Evolutionary conservation across 2,888 invertebrate species (phyloP).

Genomic region (Ochlodes sylvanus): DNA sequence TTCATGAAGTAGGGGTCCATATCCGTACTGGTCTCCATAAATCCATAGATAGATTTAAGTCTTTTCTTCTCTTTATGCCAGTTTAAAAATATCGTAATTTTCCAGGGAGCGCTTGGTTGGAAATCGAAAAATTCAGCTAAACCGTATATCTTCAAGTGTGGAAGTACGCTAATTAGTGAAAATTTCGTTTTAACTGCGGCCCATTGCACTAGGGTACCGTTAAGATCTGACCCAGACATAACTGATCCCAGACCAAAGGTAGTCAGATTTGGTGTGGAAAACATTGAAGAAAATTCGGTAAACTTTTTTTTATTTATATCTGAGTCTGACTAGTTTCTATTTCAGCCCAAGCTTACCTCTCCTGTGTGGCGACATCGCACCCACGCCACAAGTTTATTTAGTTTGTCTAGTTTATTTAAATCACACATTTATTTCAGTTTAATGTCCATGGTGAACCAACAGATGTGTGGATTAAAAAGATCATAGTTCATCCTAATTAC

Average conservation of each 20-base stretch:
- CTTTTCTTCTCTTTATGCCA: too few relatives aligned
- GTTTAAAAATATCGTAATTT: not conserved
- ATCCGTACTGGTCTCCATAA: too few relatives aligned
- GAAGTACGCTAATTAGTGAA: slow-evolving; percentile 87
- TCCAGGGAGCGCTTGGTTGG: slow-evolving; percentile 69
- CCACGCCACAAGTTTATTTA: too few relatives aligned
- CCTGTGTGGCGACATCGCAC: too few relatives aligned
- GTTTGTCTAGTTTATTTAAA: too few relatives aligned
- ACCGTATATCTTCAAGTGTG: slow-evolving; percentile 80
- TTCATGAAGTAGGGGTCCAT: too few relatives aligned
- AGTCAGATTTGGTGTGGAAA: slow-evolving; percentile 62
- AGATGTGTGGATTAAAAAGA: slow-evolving; percentile 44
- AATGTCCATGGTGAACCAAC: slow-evolving; percentile 37
- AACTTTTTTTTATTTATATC: not conserved
- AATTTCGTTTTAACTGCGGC: slow-evolving; percentile 88
- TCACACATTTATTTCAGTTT: slow-evolving; percentile 40
- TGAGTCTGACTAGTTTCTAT: too few relatives aligned
- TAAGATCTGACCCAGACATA: slow-evolving; percentile 50
- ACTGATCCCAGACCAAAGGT: slow-evolving; percentile 57
- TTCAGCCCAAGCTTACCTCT: too few relatives aligned
- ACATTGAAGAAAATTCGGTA: slow-evolving; percentile 46
- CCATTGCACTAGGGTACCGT: slow-evolving; percentile 80
- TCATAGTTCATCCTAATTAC: slow-evolving; percentile 49
- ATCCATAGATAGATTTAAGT: too few relatives aligned
- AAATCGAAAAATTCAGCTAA: slow-evolving; percentile 47